Percentiles rank a stretch among this genome's conserved stretches.
These are phyloP conservation scores for Lasioglossum albipes DNA, from an alignment of 1,140 invertebrate species.

Conservation along the genomic window DNA sequence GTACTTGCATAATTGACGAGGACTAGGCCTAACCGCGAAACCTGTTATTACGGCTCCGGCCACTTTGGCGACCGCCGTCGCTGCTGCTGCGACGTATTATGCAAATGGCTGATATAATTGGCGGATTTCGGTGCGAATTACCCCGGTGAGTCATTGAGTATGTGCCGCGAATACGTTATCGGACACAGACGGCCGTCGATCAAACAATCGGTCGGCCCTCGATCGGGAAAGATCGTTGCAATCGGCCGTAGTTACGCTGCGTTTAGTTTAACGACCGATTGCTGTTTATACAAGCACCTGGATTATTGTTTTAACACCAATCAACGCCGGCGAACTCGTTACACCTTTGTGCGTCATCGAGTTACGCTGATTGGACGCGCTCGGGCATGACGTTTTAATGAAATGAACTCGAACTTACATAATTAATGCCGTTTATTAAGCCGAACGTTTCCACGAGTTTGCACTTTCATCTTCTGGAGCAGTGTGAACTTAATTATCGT, in stretches of 20 bases:
- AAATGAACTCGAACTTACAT: no score
- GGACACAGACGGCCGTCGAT: neutral
- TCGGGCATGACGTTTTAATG: neutral
- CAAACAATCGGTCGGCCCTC: no score
- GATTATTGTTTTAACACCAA: no score
- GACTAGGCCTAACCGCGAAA: neutral
- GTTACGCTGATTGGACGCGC: neutral
- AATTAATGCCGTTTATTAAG: no score
- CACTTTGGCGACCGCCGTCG: neutral
- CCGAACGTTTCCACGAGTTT: no score
- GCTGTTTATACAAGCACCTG: no score
- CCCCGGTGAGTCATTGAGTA: neutral
- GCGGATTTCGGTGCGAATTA: constrained; percentile 12
- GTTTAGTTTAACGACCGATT: no score
- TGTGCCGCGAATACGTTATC: neutral
- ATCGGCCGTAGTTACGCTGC: neutral
- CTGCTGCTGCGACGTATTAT: neutral
- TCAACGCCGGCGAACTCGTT: no score
- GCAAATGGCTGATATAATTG: constrained; percentile 29
- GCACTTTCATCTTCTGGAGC: no score
- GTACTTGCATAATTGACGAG: constrained; percentile 29
- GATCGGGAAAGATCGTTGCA: neutral
- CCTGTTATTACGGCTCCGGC: neutral
- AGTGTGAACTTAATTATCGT: no score
- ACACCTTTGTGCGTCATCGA: no score